Base-by-base conservation (phyloP, 2,888 invertebrate species). In the Yponomeuta evonymella region DNA sequence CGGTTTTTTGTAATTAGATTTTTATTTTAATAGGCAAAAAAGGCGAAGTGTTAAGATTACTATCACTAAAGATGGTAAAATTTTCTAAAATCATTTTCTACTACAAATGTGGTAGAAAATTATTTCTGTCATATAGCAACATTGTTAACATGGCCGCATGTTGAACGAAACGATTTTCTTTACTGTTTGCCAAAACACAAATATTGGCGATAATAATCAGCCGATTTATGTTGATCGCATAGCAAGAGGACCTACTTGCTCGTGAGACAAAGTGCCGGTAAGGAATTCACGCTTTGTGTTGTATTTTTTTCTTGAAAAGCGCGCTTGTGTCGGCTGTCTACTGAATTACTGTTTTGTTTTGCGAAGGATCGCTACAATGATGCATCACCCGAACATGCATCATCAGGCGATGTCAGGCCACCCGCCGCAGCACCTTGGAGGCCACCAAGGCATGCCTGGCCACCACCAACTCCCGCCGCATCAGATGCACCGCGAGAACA, bases 121-220 rank as follows among this genome's bases (percentile, higher is more conserved):
- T 63, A 63, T 23, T 63, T 63, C n/a, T n/a, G 4, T 64, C 2
- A 30, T 2, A 30, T 66, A 8, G 68, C 68, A 68, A 68, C 68
- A 88, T 86, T 88, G 86, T 88, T 95, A 96, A 95, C 95, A 96
- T 96, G 96, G 96, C 96, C 95, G 96, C 96, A 95, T 95, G 95
- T 95, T 95, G 95, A 94, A 94, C 91, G 85, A 93, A 93, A 92
- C 93, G 93, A 93, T 95, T 95, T 95, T 95, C 95, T 95, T 95
- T 95, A 95, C 94, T 95, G 95, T 95, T 95, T 94, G 95, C 95
- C 95, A 95, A 95, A 85, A 83, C 84, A 82, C 78, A 81, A 78
- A 83, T 77, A 81, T 79, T 82, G 82, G 84, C 83, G 82, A 83
- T 78, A 84, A 83, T 84, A 81, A 82, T 82, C 79, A 82, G 85